phyloP scores from a whole-genome alignment of 1,140 invertebrate species.

The Pectinophora gossypiella region DNA sequence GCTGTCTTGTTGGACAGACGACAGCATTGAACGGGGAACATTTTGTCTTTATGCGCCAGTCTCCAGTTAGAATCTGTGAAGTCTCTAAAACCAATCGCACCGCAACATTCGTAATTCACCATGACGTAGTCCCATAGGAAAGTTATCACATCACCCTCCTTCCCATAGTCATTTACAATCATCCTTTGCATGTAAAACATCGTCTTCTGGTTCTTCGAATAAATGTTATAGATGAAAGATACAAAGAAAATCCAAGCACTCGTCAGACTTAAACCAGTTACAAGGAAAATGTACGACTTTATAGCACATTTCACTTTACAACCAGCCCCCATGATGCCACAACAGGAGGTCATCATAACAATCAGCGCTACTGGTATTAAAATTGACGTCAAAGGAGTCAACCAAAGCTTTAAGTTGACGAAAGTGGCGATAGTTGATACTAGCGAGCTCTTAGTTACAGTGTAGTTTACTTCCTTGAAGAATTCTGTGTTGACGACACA shows the following conservation, averaged over 20 bases:
- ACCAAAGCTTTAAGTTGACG: conserved; percentile 52
- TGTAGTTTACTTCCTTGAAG: conserved; percentile 56
- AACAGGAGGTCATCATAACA: conserved; percentile 54
- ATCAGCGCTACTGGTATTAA: conserved; percentile 37
- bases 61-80: conserved; percentile 42
- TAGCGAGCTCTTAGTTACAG: conserved; percentile 43
- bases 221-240: conserved; percentile 53
- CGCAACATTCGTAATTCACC: conserved; percentile 58
- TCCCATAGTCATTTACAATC: conserved; percentile 43
- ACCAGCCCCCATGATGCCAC: conserved; percentile 53
- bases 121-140: conserved; percentile 51
- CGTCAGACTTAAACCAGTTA: conserved; percentile 32
- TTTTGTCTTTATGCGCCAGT: conserved; percentile 27
- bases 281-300: conserved; percentile 57
- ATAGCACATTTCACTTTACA: conserved; percentile 57
- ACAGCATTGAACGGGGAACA: conserved; percentile 56
- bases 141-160: conserved; percentile 50
- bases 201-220: conserved; percentile 42
- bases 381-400: conserved; percentile 47
- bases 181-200: conserved; percentile 30
- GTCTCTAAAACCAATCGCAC: conserved; percentile 39
- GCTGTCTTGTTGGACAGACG: conserved; percentile 33
- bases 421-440: conserved; percentile 44
- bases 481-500: conserved; percentile 54
- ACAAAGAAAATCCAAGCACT: conserved; percentile 56